These are phyloP conservation scores for Cheirogaleus medius DNA, from an alignment of 2,113 vertebrate genomes.

Conservation along the genomic window DNA sequence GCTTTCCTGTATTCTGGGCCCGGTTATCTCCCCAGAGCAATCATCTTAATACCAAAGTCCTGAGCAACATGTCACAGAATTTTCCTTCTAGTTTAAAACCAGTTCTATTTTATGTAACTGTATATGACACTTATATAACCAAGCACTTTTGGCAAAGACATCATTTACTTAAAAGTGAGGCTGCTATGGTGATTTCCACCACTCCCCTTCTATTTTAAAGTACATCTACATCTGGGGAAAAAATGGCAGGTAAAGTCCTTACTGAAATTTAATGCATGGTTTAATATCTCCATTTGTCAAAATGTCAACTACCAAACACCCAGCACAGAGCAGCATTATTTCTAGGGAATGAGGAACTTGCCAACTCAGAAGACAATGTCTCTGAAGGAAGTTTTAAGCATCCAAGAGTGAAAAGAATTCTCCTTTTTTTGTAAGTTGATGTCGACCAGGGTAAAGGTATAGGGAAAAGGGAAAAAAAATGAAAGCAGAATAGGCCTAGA, in stretches of 20 bases:
- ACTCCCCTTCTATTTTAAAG: constrained; percentile 32
- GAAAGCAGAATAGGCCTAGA: neutral
- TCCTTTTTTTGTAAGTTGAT: neutral
- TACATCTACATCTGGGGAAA: neutral
- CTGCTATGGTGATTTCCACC: neutral
- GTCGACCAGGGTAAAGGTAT: neutral
- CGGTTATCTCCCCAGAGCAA: neutral
- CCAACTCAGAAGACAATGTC: neutral
- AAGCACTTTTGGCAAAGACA: neutral
- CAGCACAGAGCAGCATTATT: neutral
- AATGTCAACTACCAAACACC: constrained; percentile 53
- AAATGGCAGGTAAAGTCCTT: constrained; percentile 29
- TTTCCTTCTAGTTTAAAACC: constrained; percentile 29
- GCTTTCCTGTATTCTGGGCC: neutral
- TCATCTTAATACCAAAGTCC: neutral
- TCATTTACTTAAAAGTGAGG: constrained; percentile 13
- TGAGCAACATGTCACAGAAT: neutral
- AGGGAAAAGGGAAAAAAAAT: neutral
- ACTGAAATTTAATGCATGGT: constrained; percentile 39
- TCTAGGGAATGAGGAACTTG: neutral
- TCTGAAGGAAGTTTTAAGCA: neutral
- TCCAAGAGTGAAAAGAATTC: neutral
- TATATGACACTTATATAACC: neutral
- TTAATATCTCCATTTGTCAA: constrained; percentile 67
- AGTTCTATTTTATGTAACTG: constrained; percentile 2